Base-by-base conservation (phyloP, 2,113 vertebrate species). In the Cyprinodon brontotheroides region DNA sequence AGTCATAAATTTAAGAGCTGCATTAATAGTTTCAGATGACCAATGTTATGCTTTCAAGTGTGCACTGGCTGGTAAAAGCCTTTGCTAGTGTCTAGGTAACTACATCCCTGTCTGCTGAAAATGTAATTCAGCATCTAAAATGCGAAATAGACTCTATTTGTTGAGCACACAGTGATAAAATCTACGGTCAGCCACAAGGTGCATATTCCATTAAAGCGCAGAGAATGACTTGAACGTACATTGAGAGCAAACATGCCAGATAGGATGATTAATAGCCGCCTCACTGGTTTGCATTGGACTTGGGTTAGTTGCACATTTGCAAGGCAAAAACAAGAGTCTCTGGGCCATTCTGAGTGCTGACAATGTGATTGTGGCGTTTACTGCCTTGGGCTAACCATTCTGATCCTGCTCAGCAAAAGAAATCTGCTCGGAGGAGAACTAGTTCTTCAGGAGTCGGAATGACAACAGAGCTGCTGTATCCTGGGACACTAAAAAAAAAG, bases 281-380 rank as follows among this genome's bases (percentile, higher is more conserved):
- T 66, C 80, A 71, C 74, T 36, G 70, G 43, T 90, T 84, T 85
- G 87, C 90, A 87, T 87, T 14, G 37, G 74, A 82, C 73, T 73
- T 74, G 82, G 65, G 73, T 68, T 77, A 68, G 69, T 78, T 80
- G 76, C 80, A 50, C 41, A 91, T 92, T 92, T 92, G 91, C 91
- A 89, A 92, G 82, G 85, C 89, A 92, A 91, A 91, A 75, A 90
- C 89, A 73, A 59, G 14, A 14, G 50, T 11, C 66, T 74, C 22
- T 36, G 72, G 50, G 48, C 65, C 50, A 68, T 39, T 53, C 29
- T 48, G 75, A 74, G 68, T 53, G 67, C 82, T 87, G 86, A 80
- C 80, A 60, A 37, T 68, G 77, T 84, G 80, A 82, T 61, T 73
- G 84, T 36, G 74, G 68, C 38, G 78, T 68, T 82, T 71, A 64